Percentiles rank a stretch among this genome's conserved stretches.
phyloP scores from a whole-genome alignment of 2,888 invertebrate genomes.

The Hypolimnas misippus region DNA sequence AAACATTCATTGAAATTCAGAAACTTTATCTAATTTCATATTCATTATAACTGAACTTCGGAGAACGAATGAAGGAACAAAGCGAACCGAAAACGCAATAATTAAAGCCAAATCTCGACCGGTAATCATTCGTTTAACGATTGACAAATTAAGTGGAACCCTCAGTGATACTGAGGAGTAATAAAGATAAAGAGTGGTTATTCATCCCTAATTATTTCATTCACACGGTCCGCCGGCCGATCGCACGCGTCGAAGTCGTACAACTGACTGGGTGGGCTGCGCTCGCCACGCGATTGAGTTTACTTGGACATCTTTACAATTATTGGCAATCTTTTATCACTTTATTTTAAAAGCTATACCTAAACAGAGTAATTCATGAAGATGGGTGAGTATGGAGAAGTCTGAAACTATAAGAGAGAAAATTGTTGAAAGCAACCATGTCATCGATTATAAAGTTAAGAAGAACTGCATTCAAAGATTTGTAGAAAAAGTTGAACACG shows the following conservation, averaged over 20 bases:
- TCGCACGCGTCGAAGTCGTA: slow-evolving; percentile 39
- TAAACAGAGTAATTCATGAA: neutral
- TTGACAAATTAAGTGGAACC: neutral
- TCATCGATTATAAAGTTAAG: too few relatives aligned
- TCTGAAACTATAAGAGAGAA: too few relatives aligned
- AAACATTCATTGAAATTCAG: slow-evolving; percentile 6
- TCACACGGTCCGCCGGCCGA: slow-evolving; percentile 34
- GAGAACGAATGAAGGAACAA: neutral
- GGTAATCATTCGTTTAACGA: neutral
- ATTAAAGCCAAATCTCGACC: neutral
- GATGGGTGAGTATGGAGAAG: too few relatives aligned
- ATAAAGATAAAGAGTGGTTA: slow-evolving; percentile 14
- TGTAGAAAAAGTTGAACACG: neutral
- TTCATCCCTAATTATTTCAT: slow-evolving; percentile 32
- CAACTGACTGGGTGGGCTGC: slow-evolving; percentile 49
- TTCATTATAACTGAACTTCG: neutral
- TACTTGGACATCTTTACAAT: slow-evolving; percentile 1
- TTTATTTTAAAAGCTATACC: neutral
- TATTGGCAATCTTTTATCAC: too few relatives aligned
- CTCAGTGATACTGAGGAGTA: slow-evolving; percentile 2
- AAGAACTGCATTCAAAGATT: too few relatives aligned
- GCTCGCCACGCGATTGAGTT: slow-evolving; percentile 42
- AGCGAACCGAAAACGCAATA: neutral
- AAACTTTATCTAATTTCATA: neutral
- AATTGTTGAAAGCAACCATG: too few relatives aligned